Conservation (phyloP, 2,113 vertebrate genomes). For the Chaetops frenatus region DNA sequence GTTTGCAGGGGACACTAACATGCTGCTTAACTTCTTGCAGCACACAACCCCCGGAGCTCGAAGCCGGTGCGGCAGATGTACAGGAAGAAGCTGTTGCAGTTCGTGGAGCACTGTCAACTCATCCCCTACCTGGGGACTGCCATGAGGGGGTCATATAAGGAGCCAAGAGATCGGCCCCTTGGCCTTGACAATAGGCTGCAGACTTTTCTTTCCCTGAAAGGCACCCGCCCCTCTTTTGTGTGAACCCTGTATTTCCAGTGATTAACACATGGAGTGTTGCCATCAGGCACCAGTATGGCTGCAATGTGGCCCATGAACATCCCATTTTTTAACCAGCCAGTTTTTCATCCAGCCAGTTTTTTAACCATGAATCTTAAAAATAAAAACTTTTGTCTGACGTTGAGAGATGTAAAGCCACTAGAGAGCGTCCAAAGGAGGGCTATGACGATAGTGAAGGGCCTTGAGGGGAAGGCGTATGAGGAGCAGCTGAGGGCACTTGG, state of each 20-base stretch:
- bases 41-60: constrained; percentile 79
- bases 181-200: constrained; percentile 80
- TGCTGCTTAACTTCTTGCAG: constrained; percentile 56
- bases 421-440: neutral
- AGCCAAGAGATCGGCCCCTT: constrained; percentile 69
- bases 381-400: neutral
- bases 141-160: constrained; percentile 75
- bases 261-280: neutral
- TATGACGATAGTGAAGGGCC: fast-evolving
- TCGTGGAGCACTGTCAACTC: constrained; percentile 83
- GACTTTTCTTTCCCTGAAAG: constrained; percentile 77
- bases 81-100: constrained; percentile 79
- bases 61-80: constrained; percentile 73
- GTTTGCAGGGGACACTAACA: neutral
- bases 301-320: fast-evolving
- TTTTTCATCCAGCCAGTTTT: neutral
- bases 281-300: neutral
- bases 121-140: constrained; percentile 79
- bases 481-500: neutral
- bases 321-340: fast-evolving
- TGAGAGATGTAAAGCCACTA: neutral
- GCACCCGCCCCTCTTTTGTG: neutral
- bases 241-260: neutral
- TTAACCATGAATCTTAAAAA: neutral
- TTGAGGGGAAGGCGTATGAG: fast-evolving